Conservation (phyloP, 1,140 invertebrate species). For the Zaprionus gabonicus region DNA sequence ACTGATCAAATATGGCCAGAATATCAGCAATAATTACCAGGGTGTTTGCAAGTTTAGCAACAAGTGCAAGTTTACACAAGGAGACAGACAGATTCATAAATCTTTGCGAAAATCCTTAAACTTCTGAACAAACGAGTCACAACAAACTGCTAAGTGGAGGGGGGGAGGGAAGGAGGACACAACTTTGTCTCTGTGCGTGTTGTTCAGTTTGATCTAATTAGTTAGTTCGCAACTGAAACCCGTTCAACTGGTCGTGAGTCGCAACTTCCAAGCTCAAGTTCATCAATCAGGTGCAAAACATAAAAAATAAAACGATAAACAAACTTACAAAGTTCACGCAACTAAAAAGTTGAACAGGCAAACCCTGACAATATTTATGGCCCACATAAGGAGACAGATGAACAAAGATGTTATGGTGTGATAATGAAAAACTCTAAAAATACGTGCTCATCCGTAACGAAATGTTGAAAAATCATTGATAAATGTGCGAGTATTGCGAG, state of each 20-base stretch:
- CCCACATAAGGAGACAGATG: slow-evolving; percentile 5
- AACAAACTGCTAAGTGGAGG: background rate
- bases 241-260: slow-evolving; percentile 24
- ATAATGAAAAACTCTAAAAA: slow-evolving; percentile 8
- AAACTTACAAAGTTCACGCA: slow-evolving; percentile 5
- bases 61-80: background rate
- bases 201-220: slow-evolving; percentile 34
- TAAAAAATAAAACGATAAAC: background rate
- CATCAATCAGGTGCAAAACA: slow-evolving; percentile 9
- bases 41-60: background rate
- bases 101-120: background rate
- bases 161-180: background rate
- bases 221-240: slow-evolving; percentile 19
- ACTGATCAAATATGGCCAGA: background rate
- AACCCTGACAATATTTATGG: background rate
- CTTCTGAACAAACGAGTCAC: slow-evolving; percentile 3
- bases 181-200: slow-evolving; percentile 16
- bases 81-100: background rate
- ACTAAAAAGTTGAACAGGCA: slow-evolving; percentile 6
- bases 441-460: slow-evolving; percentile 8
- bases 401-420: slow-evolving; percentile 1
- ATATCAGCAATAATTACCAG: background rate
- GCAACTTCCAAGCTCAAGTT: slow-evolving; percentile 23
- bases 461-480: slow-evolving; percentile 8
- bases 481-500: slow-evolving; percentile 1